These are phyloP conservation scores for Coturnix japonica DNA, from an alignment of 2,113 vertebrate species.

Conservation along the genomic window DNA sequence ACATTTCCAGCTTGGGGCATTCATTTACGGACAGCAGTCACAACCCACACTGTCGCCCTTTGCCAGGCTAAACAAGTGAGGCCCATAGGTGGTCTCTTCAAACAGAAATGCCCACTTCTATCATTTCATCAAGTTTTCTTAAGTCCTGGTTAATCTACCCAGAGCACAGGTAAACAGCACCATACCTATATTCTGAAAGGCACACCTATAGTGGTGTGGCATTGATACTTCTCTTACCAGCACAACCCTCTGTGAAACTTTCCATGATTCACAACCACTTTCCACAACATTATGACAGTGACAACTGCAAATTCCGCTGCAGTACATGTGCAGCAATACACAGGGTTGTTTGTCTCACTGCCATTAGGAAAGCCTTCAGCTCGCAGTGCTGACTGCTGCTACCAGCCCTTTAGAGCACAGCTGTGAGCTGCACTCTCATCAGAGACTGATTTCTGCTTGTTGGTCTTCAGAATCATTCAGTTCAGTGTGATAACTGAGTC, in stretches of 20 bases:
- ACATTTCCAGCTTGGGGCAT: not conserved
- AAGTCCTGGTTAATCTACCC: not conserved
- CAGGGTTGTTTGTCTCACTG: not conserved
- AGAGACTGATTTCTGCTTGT: not conserved
- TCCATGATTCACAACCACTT: not conserved
- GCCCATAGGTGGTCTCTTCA: not conserved
- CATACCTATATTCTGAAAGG: not conserved
- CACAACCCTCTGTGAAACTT: not conserved
- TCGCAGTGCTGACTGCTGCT: not conserved
- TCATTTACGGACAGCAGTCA: not conserved
- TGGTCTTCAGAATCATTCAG: not conserved
- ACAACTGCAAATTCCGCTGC: not conserved
- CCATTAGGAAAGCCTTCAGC: not conserved
- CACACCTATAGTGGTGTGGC: accelerated
- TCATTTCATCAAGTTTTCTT: not conserved
- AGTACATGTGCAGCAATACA: no score
- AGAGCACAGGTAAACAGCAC: not conserved
- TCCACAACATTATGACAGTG: not conserved
- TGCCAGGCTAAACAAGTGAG: not conserved
- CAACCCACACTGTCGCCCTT: not conserved
- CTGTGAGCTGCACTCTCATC: not conserved
- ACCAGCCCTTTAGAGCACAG: not conserved
- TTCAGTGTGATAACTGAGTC: not conserved
- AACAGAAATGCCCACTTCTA: not conserved
- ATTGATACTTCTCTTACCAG: not conserved